Conservation (phyloP, 2,888 invertebrate genomes). For the Heteropelma amictum region DNA sequence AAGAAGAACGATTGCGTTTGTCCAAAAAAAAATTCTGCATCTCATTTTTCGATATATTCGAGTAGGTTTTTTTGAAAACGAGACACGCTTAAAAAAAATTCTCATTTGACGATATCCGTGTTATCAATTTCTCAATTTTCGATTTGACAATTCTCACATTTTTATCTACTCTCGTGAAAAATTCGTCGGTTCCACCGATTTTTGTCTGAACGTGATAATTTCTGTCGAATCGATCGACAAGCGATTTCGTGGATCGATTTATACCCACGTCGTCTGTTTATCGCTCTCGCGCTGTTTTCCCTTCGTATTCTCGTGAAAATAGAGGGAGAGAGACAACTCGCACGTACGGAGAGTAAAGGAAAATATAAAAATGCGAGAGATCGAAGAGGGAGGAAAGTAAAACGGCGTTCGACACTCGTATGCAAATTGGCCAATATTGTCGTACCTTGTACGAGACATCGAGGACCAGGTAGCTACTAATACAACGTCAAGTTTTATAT, state of each 20-base stretch:
- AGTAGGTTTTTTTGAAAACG: no score
- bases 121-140: no score
- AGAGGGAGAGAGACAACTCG: not conserved
- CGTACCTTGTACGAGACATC: slow-evolving; percentile 67
- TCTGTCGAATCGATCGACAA: not conserved
- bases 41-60: no score
- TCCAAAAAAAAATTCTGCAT: slow-evolving; percentile 3
- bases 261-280: not conserved
- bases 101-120: no score
- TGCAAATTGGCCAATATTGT: slow-evolving; percentile 73
- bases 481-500: slow-evolving; percentile 29
- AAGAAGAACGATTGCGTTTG: not conserved
- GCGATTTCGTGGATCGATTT: slow-evolving; percentile 10
- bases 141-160: no score
- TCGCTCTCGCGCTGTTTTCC: not conserved
- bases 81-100: no score
- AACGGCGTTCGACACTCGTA: slow-evolving; percentile 64
- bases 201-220: not conserved
- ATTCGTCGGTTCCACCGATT: no score
- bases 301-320: not conserved
- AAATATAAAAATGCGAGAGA: slow-evolving; percentile 24
- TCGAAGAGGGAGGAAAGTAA: slow-evolving; percentile 54
- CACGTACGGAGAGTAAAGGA: not conserved
- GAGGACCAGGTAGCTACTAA: slow-evolving; percentile 50
- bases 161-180: no score